These are phyloP conservation scores for Eutrigla gurnardus DNA, from an alignment of 2,797 vertebrate species.

Conservation along the genomic window DNA sequence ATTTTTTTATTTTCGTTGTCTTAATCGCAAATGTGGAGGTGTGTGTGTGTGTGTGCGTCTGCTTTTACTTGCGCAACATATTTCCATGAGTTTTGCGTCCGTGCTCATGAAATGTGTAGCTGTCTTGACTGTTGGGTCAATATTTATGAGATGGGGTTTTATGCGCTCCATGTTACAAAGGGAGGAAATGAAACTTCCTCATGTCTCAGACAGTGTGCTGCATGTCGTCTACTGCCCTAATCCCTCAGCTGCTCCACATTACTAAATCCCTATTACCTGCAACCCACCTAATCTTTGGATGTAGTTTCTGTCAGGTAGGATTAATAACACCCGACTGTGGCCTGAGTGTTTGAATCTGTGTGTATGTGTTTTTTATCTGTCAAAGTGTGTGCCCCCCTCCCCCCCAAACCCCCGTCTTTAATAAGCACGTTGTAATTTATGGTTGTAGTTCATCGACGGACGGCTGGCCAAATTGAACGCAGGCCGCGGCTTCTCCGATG, in stretches of 20 bases:
- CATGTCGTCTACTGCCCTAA: slow-evolving; percentile 77
- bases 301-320: slow-evolving; percentile 79
- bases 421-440: slow-evolving; percentile 86
- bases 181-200: slow-evolving; percentile 86
- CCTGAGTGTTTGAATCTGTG: slow-evolving; percentile 64
- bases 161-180: slow-evolving; percentile 77
- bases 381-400: slow-evolving; percentile 41
- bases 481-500: slow-evolving; percentile 94
- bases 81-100: slow-evolving; percentile 26
- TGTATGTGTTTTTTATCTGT: slow-evolving; percentile 52
- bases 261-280: slow-evolving; percentile 79
- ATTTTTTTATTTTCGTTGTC: slow-evolving; percentile 12
- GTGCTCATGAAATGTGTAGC: slow-evolving; percentile 60
- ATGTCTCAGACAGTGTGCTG: slow-evolving; percentile 75
- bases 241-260: slow-evolving; percentile 86
- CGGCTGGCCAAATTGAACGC: slow-evolving; percentile 96
- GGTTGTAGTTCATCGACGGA: slow-evolving; percentile 95
- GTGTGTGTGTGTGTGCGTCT: background rate
- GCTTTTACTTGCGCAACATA: slow-evolving; percentile 21
- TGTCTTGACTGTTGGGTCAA: slow-evolving; percentile 62
- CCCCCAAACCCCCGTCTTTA: slow-evolving; percentile 57
- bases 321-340: slow-evolving; percentile 77
- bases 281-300: slow-evolving; percentile 77
- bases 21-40: slow-evolving; percentile 30
- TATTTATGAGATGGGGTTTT: slow-evolving; percentile 83